Evolutionary conservation across 1,140 invertebrate genomes (phyloP).

Genomic region (Harlomillsia oculata): DNA sequence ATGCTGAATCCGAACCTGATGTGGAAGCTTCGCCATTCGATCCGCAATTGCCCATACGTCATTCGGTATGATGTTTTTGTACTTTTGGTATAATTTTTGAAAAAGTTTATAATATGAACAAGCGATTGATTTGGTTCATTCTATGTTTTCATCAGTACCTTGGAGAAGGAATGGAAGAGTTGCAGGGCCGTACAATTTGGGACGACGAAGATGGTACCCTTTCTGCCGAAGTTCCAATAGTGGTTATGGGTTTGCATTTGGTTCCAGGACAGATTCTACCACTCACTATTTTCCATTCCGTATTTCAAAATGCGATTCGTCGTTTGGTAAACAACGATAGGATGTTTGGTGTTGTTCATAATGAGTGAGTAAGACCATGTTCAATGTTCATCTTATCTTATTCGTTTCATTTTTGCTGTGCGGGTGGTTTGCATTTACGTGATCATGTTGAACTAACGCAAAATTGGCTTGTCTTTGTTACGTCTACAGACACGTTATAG

Average conservation of each 20-base stretch:
- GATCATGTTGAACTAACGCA: no score
- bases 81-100: no score
- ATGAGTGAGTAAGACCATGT: constrained; percentile 24
- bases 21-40: no score
- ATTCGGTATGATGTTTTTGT: constrained; percentile 24
- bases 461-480: neutral
- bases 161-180: constrained; percentile 52
- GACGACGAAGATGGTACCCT: constrained; percentile 44
- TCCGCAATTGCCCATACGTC: constrained; percentile 23
- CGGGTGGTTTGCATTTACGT: no score
- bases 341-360: constrained; percentile 53
- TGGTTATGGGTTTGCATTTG: constrained; percentile 51
- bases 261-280: constrained; percentile 65
- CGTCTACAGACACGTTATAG: constrained; percentile 18
- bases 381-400: no score
- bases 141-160: constrained; percentile 48
- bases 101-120: neutral
- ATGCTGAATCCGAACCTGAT: no score
- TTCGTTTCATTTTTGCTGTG: no score
- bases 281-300: constrained; percentile 50
- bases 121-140: neutral
- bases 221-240: constrained; percentile 47
- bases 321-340: constrained; percentile 48
- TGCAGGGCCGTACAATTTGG: constrained; percentile 52
- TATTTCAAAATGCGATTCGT: constrained; percentile 48